phyloP scores from a whole-genome alignment of 2,888 invertebrate species.

The Noctuana brunneofusca region DNA sequence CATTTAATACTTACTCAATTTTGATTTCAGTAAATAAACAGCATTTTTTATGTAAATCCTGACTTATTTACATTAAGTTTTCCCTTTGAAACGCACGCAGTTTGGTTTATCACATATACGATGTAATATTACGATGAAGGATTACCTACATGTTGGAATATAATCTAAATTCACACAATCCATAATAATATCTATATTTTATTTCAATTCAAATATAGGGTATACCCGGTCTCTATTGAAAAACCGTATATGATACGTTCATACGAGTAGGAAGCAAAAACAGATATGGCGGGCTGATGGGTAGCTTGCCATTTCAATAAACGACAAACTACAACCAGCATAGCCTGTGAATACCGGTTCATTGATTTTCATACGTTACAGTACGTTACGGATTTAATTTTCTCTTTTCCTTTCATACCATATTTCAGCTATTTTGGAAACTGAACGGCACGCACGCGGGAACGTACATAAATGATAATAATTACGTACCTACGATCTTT shows the following conservation, averaged over 20 bases:
- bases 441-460: not conserved
- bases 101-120: too few species aligned
- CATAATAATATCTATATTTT: not conserved
- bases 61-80: too few species aligned
- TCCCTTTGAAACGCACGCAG: too few species aligned
- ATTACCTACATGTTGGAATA: too few species aligned
- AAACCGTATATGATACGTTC: not conserved
- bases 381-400: slow-evolving; percentile 33
- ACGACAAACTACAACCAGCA: slow-evolving; percentile 20
- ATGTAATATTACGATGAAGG: too few species aligned
- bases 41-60: too few species aligned
- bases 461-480: slow-evolving; percentile 8
- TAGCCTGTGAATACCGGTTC: slow-evolving; percentile 12
- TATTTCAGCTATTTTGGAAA: slow-evolving; percentile 26
- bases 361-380: slow-evolving; percentile 31
- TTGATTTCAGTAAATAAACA: too few species aligned
- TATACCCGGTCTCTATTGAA: not conserved
- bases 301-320: slow-evolving; percentile 19
- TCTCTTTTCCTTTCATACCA: slow-evolving; percentile 30
- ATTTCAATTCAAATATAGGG: not conserved
- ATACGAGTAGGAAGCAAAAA: not conserved
- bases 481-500: not conserved
- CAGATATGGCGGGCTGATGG: not conserved
- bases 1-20: not conserved
- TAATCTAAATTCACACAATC: not conserved